Evolutionary conservation across 2,797 vertebrate species (phyloP).

Genomic region (Channa striata): DNA sequence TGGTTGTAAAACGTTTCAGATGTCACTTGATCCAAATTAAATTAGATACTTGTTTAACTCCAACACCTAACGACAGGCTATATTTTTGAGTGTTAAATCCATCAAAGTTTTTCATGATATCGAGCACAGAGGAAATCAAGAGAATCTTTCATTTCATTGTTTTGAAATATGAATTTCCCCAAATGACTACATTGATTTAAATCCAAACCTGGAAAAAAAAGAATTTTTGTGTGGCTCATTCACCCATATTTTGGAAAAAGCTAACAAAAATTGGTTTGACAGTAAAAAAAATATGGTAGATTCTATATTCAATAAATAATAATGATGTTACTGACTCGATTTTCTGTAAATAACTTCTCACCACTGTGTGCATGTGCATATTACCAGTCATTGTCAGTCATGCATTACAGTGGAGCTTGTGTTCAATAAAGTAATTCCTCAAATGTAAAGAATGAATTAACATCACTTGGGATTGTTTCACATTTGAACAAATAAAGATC

Average conservation of each 20-base stretch:
- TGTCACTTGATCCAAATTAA: not conserved
- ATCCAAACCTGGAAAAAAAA: conserved; percentile 1
- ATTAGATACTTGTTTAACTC: not conserved
- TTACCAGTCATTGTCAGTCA: too few relatives aligned
- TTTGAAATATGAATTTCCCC: not conserved
- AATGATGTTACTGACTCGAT: not conserved
- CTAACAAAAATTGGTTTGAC: not conserved
- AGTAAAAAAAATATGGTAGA: not conserved
- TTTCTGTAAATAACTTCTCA: not conserved
- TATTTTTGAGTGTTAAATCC: not conserved
- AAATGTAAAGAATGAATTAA: not conserved
- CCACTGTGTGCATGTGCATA: too few relatives aligned
- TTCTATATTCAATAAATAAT: not conserved
- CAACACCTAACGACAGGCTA: not conserved
- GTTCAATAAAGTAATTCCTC: not conserved
- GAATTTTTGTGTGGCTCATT: too few relatives aligned
- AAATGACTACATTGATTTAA: not conserved
- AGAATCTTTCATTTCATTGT: not conserved
- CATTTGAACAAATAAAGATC: not conserved
- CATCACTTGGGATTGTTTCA: not conserved
- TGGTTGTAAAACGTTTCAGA: not conserved
- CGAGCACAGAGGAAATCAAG: not conserved
- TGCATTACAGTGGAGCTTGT: too few relatives aligned
- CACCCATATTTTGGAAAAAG: not conserved
- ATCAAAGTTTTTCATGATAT: not conserved